Percentiles rank a stretch among this genome's conserved stretches.
Evolutionary conservation across 2,113 vertebrate species (phyloP).

Genomic region (Halcyon senegalensis): DNA sequence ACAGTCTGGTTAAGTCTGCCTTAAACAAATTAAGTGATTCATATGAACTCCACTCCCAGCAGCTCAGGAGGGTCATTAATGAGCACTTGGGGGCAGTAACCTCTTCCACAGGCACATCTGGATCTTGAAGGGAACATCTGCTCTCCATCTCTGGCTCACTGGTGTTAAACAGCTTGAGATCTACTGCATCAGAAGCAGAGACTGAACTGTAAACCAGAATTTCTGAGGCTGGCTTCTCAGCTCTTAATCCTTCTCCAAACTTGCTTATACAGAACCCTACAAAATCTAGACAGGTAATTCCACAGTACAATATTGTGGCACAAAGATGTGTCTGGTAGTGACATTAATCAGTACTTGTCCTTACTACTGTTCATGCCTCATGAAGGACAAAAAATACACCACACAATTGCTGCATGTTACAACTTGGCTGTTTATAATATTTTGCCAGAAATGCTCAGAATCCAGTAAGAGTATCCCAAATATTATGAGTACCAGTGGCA

Average conservation of each 20-base stretch:
- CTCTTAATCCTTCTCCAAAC: neutral
- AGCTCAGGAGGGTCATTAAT: neutral
- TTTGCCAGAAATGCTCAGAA: neutral
- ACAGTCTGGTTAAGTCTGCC: neutral
- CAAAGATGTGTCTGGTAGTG: neutral
- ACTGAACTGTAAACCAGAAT: neutral
- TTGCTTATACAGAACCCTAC: neutral
- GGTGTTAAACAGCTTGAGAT: neutral
- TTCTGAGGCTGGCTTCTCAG: neutral
- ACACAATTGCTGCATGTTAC: neutral
- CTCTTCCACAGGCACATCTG: conserved; percentile 8
- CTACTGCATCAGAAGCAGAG: neutral
- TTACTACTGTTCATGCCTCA: neutral
- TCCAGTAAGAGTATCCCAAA: neutral
- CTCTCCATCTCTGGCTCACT: neutral
- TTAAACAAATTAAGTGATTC: neutral
- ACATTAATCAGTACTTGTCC: neutral
- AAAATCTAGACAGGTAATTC: neutral
- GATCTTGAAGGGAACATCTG: neutral
- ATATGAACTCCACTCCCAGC: neutral
- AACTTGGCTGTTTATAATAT: neutral
- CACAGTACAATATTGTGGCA: fast-evolving
- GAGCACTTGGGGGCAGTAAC: neutral
- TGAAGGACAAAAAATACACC: neutral
- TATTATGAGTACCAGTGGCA: neutral